Evolutionary conservation across 2,888 invertebrate genomes (phyloP).

Genomic region (Ormyrus labotus): DNA sequence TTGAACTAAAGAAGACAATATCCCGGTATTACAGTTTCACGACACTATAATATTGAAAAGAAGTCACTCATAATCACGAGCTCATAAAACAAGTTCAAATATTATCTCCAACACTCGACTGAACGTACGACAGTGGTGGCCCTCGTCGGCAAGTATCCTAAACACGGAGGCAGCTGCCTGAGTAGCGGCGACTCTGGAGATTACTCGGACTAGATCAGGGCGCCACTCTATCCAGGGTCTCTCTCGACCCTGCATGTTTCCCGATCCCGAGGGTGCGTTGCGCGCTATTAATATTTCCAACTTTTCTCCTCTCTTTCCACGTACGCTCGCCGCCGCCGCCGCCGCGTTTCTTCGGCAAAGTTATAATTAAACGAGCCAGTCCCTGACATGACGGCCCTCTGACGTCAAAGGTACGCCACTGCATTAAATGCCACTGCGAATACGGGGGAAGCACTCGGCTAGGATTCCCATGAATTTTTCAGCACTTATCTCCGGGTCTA

Average conservation of each 20-base stretch:
- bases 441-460: background rate
- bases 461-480: slow-evolving; percentile 10
- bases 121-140: too few species aligned
- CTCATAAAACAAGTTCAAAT: too few species aligned
- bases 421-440: slow-evolving; percentile 8
- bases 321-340: background rate
- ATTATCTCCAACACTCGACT: too few species aligned
- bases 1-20: too few species aligned
- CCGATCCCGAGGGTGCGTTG: slow-evolving; percentile 37
- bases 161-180: too few species aligned
- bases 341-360: slow-evolving; percentile 63
- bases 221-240: background rate
- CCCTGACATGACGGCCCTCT: slow-evolving; percentile 36
- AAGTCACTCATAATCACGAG: too few species aligned
- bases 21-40: too few species aligned
- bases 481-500: background rate
- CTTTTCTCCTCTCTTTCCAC: slow-evolving; percentile 54
- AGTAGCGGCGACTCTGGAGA: too few species aligned
- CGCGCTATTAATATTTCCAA: slow-evolving; percentile 61
- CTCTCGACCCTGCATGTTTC: background rate
- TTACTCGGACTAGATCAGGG: too few species aligned
- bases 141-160: too few species aligned
- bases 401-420: slow-evolving; percentile 40
- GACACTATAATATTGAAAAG: too few species aligned
- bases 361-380: slow-evolving; percentile 66